Evolutionary conservation across 2,888 invertebrate genomes (phyloP).

Genomic region (Acronicta psi): DNA sequence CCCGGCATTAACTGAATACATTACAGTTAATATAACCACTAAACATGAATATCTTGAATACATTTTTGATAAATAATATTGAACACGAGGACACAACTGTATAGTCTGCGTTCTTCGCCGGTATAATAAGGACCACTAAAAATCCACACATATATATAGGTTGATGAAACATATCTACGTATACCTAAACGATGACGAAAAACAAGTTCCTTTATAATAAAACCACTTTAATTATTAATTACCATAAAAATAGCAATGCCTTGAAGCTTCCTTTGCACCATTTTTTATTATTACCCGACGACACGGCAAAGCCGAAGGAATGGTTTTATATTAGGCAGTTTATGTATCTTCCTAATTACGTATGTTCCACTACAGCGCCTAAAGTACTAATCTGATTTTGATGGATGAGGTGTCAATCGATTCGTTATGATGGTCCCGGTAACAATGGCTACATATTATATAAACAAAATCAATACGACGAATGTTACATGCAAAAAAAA

Average conservation of each 20-base stretch:
- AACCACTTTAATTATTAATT: slow-evolving; percentile 25
- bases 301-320: too few relatives aligned
- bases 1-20: slow-evolving; percentile 31
- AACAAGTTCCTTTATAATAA: slow-evolving; percentile 43
- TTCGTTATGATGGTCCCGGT: too few relatives aligned
- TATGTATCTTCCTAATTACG: too few relatives aligned
- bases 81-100: slow-evolving; percentile 44
- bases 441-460: too few relatives aligned
- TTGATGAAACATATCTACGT: slow-evolving; percentile 24
- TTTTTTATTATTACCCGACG: too few relatives aligned
- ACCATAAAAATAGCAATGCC: slow-evolving; percentile 25
- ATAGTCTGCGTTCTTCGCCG: slow-evolving; percentile 16
- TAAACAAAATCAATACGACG: too few relatives aligned
- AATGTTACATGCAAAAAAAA: too few relatives aligned
- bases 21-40: slow-evolving; percentile 24
- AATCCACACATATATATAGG: slow-evolving; percentile 39
- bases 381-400: too few relatives aligned
- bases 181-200: slow-evolving; percentile 29
- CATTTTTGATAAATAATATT: slow-evolving; percentile 35
- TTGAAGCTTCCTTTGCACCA: slow-evolving; percentile 39
- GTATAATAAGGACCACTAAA: slow-evolving; percentile 23
- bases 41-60: slow-evolving; percentile 24
- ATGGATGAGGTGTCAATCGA: too few relatives aligned
- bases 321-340: too few relatives aligned
- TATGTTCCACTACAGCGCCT: too few relatives aligned